These are phyloP conservation scores for Callionymus lyra DNA, from an alignment of 2,113 vertebrate genomes.

Conservation along the genomic window DNA sequence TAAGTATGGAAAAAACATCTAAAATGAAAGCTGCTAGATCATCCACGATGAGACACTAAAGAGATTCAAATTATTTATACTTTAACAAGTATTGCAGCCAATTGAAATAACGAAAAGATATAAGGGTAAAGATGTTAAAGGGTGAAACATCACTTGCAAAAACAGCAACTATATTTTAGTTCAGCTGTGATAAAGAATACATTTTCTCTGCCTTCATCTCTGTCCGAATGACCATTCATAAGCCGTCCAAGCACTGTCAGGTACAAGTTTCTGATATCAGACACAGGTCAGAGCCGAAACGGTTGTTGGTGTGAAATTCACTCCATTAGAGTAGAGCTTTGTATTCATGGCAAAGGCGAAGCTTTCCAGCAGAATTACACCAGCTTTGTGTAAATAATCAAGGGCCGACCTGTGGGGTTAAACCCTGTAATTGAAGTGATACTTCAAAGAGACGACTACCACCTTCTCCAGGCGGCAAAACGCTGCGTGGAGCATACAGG, in stretches of 20 bases:
- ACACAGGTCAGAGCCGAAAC: constrained; percentile 76
- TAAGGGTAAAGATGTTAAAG: too few species aligned
- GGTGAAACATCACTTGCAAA: too few species aligned
- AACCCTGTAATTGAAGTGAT: constrained; percentile 98
- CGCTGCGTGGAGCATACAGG: constrained; percentile 66
- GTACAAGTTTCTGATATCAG: constrained; percentile 74
- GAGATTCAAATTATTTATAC: too few species aligned
- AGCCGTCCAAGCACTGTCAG: constrained; percentile 27
- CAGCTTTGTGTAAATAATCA: constrained; percentile 98
- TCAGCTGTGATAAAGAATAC: too few species aligned
- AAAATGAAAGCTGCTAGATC: too few species aligned
- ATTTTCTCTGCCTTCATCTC: too few species aligned
- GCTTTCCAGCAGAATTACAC: constrained; percentile 88
- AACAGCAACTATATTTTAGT: too few species aligned
- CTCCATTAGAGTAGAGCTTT: constrained; percentile 74
- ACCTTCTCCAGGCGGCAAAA: constrained; percentile 74
- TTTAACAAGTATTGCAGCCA: too few species aligned
- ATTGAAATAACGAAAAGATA: not conserved
- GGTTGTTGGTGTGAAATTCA: constrained; percentile 74
- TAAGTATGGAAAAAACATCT: too few species aligned
- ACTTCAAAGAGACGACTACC: constrained; percentile 94
- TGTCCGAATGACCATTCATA: too few species aligned
- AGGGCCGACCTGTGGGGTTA: constrained; percentile 93
- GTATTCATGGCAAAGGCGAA: constrained; percentile 77
- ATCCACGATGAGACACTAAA: too few species aligned